Evolutionary conservation across 2,113 vertebrate genomes (phyloP).

Genomic region (Narcine bancroftii): DNA sequence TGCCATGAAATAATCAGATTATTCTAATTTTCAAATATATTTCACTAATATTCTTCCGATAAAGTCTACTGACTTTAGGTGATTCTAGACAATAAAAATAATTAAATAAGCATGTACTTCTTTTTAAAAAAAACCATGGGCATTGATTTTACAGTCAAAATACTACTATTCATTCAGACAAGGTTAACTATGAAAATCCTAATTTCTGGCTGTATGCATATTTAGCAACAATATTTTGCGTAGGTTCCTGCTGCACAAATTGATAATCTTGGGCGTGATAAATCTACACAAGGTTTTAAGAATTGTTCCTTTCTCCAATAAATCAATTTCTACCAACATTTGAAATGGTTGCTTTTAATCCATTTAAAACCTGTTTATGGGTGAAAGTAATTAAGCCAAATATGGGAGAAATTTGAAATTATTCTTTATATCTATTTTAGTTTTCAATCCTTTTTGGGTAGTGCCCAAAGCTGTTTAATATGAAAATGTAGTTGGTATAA

Average conservation of each 20-base stretch:
- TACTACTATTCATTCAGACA: not conserved
- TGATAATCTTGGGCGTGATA: not conserved
- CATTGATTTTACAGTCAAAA: not conserved
- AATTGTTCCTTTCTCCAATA: too few relatives aligned
- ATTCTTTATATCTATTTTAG: not conserved
- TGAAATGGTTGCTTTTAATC: not conserved
- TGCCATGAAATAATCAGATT: not conserved
- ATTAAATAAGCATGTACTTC: too few relatives aligned
- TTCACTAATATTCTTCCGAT: too few relatives aligned
- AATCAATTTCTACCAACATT: too few relatives aligned
- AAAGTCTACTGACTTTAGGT: too few relatives aligned
- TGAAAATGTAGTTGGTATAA: not conserved
- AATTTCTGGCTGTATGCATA: not conserved
- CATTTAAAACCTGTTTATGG: not conserved
- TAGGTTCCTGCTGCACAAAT: not conserved
- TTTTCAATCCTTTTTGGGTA: not conserved
- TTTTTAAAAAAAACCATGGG: not conserved
- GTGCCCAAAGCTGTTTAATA: not conserved
- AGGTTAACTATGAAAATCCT: not conserved
- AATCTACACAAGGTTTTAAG: too few relatives aligned
- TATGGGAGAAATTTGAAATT: not conserved
- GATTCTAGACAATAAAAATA: too few relatives aligned
- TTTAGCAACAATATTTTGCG: not conserved
- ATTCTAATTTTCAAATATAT: not conserved
- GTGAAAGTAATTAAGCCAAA: not conserved